Evolutionary conservation across 2,797 vertebrate genomes (phyloP).

Genomic region (Coracias cyanogaster): DNA sequence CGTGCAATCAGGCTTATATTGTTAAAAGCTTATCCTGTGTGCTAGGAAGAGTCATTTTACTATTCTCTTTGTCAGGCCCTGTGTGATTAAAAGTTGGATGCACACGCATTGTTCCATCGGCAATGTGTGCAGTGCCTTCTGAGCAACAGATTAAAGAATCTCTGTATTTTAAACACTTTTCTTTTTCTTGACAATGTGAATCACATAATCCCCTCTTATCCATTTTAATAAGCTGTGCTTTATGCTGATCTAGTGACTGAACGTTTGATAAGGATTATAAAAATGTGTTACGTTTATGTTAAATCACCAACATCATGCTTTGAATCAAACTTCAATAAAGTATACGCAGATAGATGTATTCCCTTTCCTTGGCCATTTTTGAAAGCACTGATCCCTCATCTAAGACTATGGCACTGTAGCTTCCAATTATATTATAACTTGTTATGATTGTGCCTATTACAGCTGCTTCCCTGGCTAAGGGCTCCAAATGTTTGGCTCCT

Average conservation of each 20-base stretch:
- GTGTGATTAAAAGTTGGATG: conserved; percentile 53
- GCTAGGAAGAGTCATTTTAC: conserved; percentile 3
- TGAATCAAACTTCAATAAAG: conserved; percentile 38
- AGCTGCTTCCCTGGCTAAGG: not conserved
- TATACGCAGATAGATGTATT: not conserved
- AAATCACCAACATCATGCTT: conserved; percentile 33
- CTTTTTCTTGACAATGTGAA: conserved; percentile 36
- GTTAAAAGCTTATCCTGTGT: conserved; percentile 19
- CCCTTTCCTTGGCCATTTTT: not conserved
- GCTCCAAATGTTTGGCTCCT: not conserved
- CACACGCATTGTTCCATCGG: not conserved
- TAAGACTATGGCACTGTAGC: not conserved
- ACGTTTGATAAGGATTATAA: conserved; percentile 74
- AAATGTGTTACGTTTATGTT: conserved; percentile 57
- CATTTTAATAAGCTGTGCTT: conserved; percentile 66
- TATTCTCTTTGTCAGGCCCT: conserved; percentile 13
- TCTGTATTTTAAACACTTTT: conserved; percentile 53
- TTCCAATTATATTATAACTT: conserved; percentile 13
- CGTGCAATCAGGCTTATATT: conserved; percentile 39
- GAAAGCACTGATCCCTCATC: not conserved
- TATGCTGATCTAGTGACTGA: conserved; percentile 62
- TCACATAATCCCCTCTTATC: conserved; percentile 61
- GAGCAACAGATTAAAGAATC: conserved; percentile 61
- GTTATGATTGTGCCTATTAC: not conserved
- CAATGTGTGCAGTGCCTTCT: not conserved